phyloP scores from a whole-genome alignment of 1,140 invertebrate genomes.

The Macrosteles quadrilineatus region DNA sequence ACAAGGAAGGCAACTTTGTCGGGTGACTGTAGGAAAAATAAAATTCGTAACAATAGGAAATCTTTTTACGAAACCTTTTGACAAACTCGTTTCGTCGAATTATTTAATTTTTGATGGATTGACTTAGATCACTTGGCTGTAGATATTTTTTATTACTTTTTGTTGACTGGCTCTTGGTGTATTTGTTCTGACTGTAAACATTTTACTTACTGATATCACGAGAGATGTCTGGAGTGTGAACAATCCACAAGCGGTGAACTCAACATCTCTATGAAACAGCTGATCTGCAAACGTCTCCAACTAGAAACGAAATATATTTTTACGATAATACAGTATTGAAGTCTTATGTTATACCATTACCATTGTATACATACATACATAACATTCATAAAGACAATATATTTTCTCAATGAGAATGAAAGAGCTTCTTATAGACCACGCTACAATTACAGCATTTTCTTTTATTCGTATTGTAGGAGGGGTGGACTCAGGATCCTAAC shows the following conservation, averaged over 20 bases:
- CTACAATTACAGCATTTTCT: not conserved
- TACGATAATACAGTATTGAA: not conserved
- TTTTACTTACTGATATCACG: not conserved
- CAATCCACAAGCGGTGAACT: not conserved
- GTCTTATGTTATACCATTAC: not conserved
- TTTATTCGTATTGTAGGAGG: not conserved
- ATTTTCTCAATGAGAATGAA: not conserved
- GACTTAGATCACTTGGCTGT: no score
- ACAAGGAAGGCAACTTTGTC: no score
- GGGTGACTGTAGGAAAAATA: no score
- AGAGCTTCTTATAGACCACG: not conserved
- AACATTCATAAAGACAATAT: no score
- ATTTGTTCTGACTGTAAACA: no score
- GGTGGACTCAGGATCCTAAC: no score
- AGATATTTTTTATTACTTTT: no score
- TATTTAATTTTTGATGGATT: no score
- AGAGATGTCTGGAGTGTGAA: not conserved
- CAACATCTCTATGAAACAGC: constrained; percentile 11
- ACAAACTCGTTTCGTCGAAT: no score
- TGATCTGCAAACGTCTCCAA: not conserved
- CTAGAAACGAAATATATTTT: not conserved
- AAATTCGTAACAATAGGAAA: no score
- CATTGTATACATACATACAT: not conserved
- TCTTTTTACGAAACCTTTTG: no score
- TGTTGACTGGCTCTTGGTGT: no score